Evolutionary conservation across 2,888 invertebrate species (phyloP).

Genomic region (Habrosyne pyritoides): DNA sequence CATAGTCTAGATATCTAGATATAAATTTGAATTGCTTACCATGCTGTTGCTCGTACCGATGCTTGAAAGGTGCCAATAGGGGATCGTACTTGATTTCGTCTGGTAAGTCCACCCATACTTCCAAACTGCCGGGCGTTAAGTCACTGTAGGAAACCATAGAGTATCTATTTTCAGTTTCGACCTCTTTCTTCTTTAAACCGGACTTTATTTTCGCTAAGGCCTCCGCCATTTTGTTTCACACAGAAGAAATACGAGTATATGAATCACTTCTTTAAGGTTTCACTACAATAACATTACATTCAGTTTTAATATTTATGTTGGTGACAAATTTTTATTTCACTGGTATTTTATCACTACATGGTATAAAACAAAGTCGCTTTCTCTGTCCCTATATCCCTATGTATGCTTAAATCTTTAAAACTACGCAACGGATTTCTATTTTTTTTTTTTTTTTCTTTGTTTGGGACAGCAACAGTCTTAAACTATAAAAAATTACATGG

Average conservation of each 20-base stretch:
- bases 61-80: slow-evolving; percentile 84
- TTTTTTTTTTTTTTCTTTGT: too few relatives aligned
- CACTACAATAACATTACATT: too few relatives aligned
- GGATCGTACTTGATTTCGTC: slow-evolving; percentile 87
- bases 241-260: too few relatives aligned
- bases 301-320: too few relatives aligned
- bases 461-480: too few relatives aligned
- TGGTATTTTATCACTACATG: background rate
- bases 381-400: background rate
- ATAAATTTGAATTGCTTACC: too few relatives aligned
- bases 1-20: too few relatives aligned
- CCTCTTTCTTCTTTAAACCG: slow-evolving; percentile 25
- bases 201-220: slow-evolving; percentile 36
- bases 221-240: slow-evolving; percentile 51
- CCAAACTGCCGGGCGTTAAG: slow-evolving; percentile 84
- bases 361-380: slow-evolving; percentile 15
- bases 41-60: slow-evolving; percentile 78
- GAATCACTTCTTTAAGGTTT: too few relatives aligned
- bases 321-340: too few relatives aligned
- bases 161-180: slow-evolving; percentile 51
- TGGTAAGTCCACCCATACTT: slow-evolving; percentile 86
- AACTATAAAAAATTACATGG: too few relatives aligned
- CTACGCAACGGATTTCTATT: slow-evolving; percentile 11
- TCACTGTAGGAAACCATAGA: slow-evolving; percentile 81
- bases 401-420: slow-evolving; percentile 13